Conservation (phyloP, 2,113 vertebrate species). For the Microcebus murinus region DNA sequence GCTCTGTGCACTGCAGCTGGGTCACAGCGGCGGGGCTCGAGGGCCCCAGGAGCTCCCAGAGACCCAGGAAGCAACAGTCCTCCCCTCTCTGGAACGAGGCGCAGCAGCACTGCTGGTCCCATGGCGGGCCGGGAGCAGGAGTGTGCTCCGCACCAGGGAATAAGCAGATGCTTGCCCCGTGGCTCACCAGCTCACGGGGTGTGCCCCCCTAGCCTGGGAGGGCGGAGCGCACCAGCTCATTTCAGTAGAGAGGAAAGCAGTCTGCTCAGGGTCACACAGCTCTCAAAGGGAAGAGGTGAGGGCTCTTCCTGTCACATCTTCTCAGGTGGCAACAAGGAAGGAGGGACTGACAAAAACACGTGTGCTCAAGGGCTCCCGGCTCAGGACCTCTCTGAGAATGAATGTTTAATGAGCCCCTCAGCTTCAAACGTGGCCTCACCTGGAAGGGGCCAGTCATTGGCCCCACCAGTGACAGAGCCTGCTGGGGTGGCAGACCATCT, state of each 20-base stretch:
- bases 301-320: not conserved
- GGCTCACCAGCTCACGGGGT: accelerated
- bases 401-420: accelerated
- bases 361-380: too few species aligned
- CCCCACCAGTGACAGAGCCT: not conserved
- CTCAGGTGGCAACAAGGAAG: not conserved
- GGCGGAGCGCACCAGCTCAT: too few species aligned
- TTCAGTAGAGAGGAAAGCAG: too few species aligned
- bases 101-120: not conserved
- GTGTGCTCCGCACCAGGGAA: too few species aligned
- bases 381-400: not conserved
- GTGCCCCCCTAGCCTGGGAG: not conserved
- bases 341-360: not conserved
- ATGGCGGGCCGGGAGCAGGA: not conserved
- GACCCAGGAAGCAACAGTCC: not conserved
- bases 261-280: not conserved
- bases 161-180: not conserved
- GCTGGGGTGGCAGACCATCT: too few species aligned
- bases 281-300: not conserved
- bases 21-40: not conserved
- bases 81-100: not conserved
- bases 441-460: not conserved
- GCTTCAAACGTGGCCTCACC: not conserved
- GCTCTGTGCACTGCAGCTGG: not conserved
- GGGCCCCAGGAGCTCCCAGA: not conserved